Percentiles rank a stretch among this genome's conserved stretches.
These are phyloP conservation scores for Ophonus ardosiacus DNA, from an alignment of 2,888 invertebrate species.

Conservation along the genomic window DNA sequence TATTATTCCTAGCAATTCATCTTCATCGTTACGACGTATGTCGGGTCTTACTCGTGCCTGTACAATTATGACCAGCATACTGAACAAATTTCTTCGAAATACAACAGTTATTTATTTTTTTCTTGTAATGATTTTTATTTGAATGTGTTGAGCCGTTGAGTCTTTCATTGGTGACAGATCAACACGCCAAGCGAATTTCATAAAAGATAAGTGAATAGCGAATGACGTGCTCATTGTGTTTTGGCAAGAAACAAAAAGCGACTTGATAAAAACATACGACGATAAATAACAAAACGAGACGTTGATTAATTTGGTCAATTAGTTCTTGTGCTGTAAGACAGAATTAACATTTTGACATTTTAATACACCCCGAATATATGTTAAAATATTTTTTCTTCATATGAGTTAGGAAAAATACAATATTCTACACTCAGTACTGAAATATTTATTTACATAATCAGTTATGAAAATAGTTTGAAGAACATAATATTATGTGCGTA, in stretches of 20 bases:
- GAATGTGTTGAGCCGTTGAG: background rate
- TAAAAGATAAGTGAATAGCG: constrained; percentile 20
- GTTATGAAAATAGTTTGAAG: no score
- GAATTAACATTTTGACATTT: no score
- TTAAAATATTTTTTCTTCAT: no score
- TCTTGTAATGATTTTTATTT: constrained; percentile 15
- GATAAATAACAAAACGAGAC: constrained; percentile 26
- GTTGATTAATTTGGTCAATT: constrained; percentile 7
- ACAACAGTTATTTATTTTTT: constrained; percentile 45
- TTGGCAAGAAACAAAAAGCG: constrained; percentile 43
- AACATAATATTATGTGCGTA: no score
- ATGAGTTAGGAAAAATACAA: no score
- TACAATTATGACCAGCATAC: constrained; percentile 39
- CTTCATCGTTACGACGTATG: constrained; percentile 46
- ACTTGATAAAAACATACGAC: constrained; percentile 9
- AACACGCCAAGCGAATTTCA: background rate
- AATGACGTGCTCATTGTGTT: constrained; percentile 40
- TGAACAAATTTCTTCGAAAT: constrained; percentile 36
- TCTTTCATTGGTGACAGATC: constrained; percentile 21
- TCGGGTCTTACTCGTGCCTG: constrained; percentile 43
- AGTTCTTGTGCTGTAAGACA: no score
- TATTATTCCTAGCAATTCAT: constrained; percentile 41
- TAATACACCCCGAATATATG: no score
- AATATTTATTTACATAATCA: no score
- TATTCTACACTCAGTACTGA: no score